These are phyloP conservation scores for Octodonta nipae DNA, from an alignment of 2,888 invertebrate genomes.

Conservation along the genomic window DNA sequence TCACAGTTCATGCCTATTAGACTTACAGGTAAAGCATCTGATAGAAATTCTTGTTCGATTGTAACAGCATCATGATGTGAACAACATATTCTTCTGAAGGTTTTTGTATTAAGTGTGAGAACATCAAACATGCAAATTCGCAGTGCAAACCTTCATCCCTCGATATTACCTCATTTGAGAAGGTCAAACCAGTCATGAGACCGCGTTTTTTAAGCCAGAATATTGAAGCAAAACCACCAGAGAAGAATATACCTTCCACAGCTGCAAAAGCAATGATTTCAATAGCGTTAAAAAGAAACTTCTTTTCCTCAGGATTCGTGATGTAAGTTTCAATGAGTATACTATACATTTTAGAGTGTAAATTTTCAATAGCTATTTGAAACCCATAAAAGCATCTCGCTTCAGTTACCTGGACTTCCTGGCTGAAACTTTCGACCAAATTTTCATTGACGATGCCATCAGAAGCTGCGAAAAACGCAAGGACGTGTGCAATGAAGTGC, in stretches of 20 bases:
- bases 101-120: conserved; percentile 80
- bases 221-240: conserved; percentile 95
- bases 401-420: conserved; percentile 88
- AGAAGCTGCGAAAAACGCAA: conserved; percentile 98
- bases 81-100: conserved; percentile 65
- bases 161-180: conserved; percentile 96
- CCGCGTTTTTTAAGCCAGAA: conserved; percentile 99
- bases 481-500: conserved; percentile 89
- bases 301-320: conserved; percentile 68
- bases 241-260: conserved; percentile 98
- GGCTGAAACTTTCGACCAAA: conserved; percentile 90
- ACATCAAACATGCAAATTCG: conserved; percentile 97
- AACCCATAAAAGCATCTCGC: conserved; percentile 98
- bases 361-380: conserved; percentile 98
- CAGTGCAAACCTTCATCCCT: conserved; percentile 96
- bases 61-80: conserved; percentile 87
- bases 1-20: conserved; percentile 96
- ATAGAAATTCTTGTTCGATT: conserved; percentile 96
- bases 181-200: conserved; percentile 96
- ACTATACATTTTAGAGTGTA: conserved; percentile 99
- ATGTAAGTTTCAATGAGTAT: conserved; percentile 94
- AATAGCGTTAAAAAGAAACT: conserved; percentile 90
- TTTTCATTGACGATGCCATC: conserved; percentile 99
- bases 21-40: conserved; percentile 84
- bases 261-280: conserved; percentile 97